Base-by-base conservation (phyloP, 2,113 vertebrate genomes). In the Chaenocephalus aceratus region DNA sequence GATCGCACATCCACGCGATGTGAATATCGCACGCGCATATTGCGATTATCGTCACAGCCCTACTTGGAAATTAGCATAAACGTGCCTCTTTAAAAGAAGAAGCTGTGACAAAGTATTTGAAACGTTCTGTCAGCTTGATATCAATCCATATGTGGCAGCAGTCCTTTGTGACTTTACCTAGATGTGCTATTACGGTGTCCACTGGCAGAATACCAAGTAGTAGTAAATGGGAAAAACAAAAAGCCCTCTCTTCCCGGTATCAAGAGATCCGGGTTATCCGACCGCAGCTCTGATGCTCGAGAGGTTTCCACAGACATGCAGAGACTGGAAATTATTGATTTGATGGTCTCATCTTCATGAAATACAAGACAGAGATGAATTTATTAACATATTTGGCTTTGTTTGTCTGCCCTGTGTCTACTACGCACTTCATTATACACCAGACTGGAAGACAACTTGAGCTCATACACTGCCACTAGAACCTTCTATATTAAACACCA, bases 341-440 rank as follows among this genome's bases (percentile, higher is more conserved):
- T 1, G 21, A 44, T 6, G 57, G 64, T 71, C 72, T 89, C 72
- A 34, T 86, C 81, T 90, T 86, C 88, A 77, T 69, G 90, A 79
- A 91, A 93, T 3, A 66, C 41, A 44, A 91, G 83, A 78, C 72
- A 1, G 53, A 73, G 6, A 85, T 91, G 54, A 91, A 93, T 91
- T 91, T 87, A 93, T 93, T 93, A 81, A 93, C 67, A 70, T 72
- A 74, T 71, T 23, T 72, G 70, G 67, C 44, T 79, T 79, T 85
- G 79, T 74, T 73, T 45, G 59, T 82, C 72, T 72, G 82, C 65
- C 62, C 30, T 51, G 49, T 52, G 60, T 34, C 53, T 75, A 52
- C 11, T 2, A 36, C 59, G 26, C 30, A 51, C n/a, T 49, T 80
- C 48, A 67, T 75, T 67, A 60, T 23, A 56, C 72, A 44, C 21